Evolutionary conservation across 2,888 invertebrate genomes (phyloP).

Genomic region (Imbricaverruca yamaguchii): DNA sequence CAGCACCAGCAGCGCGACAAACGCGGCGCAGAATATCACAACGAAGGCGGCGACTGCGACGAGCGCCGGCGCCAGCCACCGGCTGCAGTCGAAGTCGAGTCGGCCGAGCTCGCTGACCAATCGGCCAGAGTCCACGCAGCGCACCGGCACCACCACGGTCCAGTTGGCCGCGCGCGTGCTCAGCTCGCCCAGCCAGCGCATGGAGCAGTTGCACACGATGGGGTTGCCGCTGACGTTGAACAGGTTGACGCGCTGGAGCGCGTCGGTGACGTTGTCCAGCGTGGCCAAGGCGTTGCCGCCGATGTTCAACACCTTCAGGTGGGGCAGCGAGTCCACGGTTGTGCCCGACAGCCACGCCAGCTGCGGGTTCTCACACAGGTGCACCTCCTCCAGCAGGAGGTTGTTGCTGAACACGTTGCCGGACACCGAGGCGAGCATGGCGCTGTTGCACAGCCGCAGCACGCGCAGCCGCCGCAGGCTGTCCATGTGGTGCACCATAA

Average conservation of each 20-base stretch:
- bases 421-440: neutral
- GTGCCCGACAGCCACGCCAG: neutral
- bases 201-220: neutral
- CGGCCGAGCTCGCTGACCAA: neutral
- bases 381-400: neutral
- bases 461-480: neutral
- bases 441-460: neutral
- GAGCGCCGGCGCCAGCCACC: neutral
- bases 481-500: neutral
- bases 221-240: conserved; percentile 7
- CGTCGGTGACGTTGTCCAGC: neutral
- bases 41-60: neutral
- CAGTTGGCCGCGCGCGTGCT: neutral
- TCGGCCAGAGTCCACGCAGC: neutral
- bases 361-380: neutral
- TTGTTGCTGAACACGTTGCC: neutral
- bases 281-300: neutral
- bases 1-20: neutral
- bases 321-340: neutral
- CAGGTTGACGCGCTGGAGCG: neutral
- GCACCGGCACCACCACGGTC: neutral
- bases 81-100: neutral
- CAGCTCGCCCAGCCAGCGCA: neutral
- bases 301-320: neutral
- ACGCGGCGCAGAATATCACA: neutral